Evolutionary conservation across 2,113 vertebrate genomes (phyloP).

Genomic region (Syrmaticus mikado): DNA sequence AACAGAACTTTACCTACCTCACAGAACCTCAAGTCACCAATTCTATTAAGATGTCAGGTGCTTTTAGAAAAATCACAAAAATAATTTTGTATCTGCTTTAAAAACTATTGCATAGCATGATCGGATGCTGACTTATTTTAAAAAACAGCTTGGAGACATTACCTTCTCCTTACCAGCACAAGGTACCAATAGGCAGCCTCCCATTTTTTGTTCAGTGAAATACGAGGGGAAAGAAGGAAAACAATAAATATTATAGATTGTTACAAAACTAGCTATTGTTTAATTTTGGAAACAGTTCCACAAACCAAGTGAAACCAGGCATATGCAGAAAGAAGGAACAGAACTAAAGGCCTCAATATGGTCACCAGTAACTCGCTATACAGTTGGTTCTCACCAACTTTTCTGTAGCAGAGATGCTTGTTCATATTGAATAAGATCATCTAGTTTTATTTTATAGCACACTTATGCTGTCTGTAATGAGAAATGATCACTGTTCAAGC

Average conservation of each 20-base stretch:
- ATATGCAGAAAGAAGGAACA: neutral
- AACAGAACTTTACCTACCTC: conserved; percentile 67
- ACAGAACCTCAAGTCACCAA: conserved; percentile 30
- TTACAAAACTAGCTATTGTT: neutral
- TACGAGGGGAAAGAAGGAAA: neutral
- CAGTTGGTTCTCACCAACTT: neutral
- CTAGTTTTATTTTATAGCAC: neutral
- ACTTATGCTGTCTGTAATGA: neutral
- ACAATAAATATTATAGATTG: neutral
- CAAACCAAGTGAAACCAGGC: neutral
- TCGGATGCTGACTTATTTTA: neutral
- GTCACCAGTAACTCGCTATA: neutral
- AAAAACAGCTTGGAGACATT: neutral
- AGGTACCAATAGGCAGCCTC: neutral
- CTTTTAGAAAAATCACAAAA: conserved; percentile 41
- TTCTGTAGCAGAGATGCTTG: neutral
- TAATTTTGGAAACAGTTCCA: neutral
- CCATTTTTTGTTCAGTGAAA: neutral
- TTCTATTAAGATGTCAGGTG: neutral
- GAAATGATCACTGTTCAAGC: neutral
- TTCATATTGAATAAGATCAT: fast-evolving
- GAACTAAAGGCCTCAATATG: neutral
- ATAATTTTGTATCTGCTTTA: neutral
- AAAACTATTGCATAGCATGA: neutral
- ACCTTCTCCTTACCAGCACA: neutral